Conservation (phyloP, 2,888 invertebrate genomes). For the Erebia aethiops region DNA sequence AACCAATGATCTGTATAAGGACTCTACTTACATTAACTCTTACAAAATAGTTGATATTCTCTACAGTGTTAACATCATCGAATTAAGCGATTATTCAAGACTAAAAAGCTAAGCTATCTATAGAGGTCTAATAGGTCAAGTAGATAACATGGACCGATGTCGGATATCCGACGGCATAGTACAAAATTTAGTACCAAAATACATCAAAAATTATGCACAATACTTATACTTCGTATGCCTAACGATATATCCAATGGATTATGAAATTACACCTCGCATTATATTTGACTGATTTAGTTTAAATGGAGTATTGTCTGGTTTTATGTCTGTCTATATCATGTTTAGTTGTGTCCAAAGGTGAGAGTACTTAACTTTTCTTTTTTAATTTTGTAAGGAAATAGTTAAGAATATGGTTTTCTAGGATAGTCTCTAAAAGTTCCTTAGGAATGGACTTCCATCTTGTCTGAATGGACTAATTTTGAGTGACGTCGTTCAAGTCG, state of each 20-base stretch:
- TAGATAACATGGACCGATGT: constrained; percentile 67
- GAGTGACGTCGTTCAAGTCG: neutral
- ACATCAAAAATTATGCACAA: constrained; percentile 57
- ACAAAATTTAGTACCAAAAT: constrained; percentile 80
- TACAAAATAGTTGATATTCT: constrained; percentile 66
- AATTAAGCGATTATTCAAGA: constrained; percentile 59
- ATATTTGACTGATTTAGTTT: neutral
- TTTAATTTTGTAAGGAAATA: neutral
- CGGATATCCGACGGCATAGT: constrained; percentile 67
- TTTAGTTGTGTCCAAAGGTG: neutral
- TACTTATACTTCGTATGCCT: constrained; percentile 34
- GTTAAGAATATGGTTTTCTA: neutral
- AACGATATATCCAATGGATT: constrained; percentile 29
- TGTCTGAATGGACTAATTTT: no score
- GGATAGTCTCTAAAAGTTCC: no score
- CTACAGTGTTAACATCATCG: constrained; percentile 57
- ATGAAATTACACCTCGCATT: constrained; percentile 9
- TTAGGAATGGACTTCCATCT: no score
- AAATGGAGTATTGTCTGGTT: constrained; percentile 10
- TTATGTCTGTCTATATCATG: constrained; percentile 8
- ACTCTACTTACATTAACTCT: constrained; percentile 57
- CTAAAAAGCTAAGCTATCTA: constrained; percentile 72
- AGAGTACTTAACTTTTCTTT: neutral
- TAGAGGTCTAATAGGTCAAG: constrained; percentile 60
- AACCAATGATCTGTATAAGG: constrained; percentile 55